These are phyloP conservation scores for Rhombomys opimus DNA, from an alignment of 2,113 vertebrate genomes.

Conservation along the genomic window DNA sequence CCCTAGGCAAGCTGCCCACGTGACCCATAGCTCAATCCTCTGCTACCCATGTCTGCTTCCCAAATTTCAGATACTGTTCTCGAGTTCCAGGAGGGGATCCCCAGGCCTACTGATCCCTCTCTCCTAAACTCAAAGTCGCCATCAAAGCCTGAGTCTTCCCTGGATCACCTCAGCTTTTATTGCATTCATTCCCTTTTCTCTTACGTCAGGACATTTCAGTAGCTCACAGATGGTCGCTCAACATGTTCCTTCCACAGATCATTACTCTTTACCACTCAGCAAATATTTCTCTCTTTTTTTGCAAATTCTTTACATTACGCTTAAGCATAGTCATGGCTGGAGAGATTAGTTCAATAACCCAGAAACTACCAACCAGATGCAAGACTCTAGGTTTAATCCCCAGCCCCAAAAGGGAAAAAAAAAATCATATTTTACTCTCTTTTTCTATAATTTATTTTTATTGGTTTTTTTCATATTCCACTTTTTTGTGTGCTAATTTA, in stretches of 20 bases:
- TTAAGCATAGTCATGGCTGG: not conserved
- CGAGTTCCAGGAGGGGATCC: rapidly evolving
- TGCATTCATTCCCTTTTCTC: not conserved
- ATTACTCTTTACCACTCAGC: not conserved
- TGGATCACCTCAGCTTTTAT: not conserved
- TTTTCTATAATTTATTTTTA: not conserved
- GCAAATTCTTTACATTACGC: not conserved
- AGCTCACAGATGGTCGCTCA: not conserved
- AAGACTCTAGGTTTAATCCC: not conserved
- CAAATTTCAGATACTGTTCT: not conserved
- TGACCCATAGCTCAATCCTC: not conserved
- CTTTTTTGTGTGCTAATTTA: not conserved
- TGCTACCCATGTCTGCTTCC: not conserved
- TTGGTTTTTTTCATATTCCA: not conserved
- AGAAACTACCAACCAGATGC: not conserved
- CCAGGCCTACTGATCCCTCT: not conserved
- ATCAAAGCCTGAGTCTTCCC: not conserved
- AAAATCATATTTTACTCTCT: not conserved
- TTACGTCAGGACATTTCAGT: not conserved
- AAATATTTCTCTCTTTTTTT: not conserved
- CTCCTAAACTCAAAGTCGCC: not conserved
- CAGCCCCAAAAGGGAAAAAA: no score
- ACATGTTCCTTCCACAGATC: not conserved
- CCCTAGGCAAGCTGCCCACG: no score
- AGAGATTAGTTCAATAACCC: not conserved